phyloP scores from a whole-genome alignment of 2,797 vertebrate species.

The Coluber constrictor region DNA sequence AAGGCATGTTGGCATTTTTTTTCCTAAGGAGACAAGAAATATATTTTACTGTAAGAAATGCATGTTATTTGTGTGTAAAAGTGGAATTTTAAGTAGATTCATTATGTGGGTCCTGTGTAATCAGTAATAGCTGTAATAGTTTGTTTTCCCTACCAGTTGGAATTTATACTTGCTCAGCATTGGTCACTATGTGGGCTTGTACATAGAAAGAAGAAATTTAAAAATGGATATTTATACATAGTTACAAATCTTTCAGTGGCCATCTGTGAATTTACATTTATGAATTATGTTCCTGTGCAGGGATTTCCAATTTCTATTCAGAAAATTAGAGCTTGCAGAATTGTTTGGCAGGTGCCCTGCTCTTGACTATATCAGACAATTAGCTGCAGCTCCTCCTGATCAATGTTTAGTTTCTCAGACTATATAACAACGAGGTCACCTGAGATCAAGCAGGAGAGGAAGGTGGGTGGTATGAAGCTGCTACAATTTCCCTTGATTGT shows the following conservation, averaged over 20 bases:
- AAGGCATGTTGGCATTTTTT: slow-evolving; percentile 4
- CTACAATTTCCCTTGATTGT: not conserved
- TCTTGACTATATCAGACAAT: not conserved
- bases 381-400: not conserved
- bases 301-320: not conserved
- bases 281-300: not conserved
- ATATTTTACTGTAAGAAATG: not conserved
- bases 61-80: not conserved
- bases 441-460: not conserved
- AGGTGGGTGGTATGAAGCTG: not conserved
- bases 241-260: not conserved
- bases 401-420: not conserved
- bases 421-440: not conserved
- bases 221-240: not conserved
- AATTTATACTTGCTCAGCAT: not conserved
- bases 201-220: not conserved
- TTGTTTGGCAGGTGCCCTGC: not conserved
- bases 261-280: not conserved
- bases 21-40: slow-evolving; percentile 9
- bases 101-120: not conserved
- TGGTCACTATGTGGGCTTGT: not conserved
- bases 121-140: not conserved
- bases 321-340: not conserved
- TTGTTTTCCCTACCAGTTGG: not conserved
- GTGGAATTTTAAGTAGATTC: not conserved